Conservation (phyloP, 92 coral and sea anemone genomes). For the Epizoanthus stellaris region DNA sequence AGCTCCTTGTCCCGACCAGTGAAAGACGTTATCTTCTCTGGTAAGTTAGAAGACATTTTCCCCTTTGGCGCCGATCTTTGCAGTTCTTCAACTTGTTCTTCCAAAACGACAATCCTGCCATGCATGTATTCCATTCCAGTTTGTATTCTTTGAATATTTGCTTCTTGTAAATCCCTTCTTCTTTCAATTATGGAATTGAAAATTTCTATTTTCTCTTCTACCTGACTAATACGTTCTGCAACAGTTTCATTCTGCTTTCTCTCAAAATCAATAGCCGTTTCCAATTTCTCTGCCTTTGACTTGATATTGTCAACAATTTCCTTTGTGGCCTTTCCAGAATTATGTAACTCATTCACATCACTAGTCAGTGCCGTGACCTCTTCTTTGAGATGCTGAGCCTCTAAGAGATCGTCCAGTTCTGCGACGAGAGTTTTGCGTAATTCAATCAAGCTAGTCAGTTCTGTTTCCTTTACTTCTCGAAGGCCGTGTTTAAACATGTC, state of each 20-base stretch:
- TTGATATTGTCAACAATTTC: no score
- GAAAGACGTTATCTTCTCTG: neutral
- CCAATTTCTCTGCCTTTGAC: no score
- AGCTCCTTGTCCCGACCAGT: conserved; percentile 7
- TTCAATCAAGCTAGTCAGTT: neutral
- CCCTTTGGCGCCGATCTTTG: neutral
- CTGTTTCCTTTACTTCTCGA: conserved; percentile 10
- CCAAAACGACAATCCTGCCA: neutral
- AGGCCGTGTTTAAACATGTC: conserved; percentile 27
- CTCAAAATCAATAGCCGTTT: no score
- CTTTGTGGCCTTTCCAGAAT: no score
- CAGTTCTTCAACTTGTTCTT: neutral
- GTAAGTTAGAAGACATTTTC: neutral
- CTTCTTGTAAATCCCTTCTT: neutral
- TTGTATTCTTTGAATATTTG: neutral
- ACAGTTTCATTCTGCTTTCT: neutral
- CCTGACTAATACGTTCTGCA: neutral
- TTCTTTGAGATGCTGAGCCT: neutral
- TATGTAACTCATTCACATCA: neutral
- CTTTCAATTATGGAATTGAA: neutral
- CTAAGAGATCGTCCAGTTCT: conserved; percentile 8
- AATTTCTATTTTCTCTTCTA: neutral
- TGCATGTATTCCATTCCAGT: neutral
- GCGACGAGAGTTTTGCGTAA: conserved; percentile 2
- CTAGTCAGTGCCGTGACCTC: neutral